Evolutionary conservation across 2,113 vertebrate genomes (phyloP), one percentile per base, ranked within the genome.

Genomic region (Corvus moneduloides): DNA sequence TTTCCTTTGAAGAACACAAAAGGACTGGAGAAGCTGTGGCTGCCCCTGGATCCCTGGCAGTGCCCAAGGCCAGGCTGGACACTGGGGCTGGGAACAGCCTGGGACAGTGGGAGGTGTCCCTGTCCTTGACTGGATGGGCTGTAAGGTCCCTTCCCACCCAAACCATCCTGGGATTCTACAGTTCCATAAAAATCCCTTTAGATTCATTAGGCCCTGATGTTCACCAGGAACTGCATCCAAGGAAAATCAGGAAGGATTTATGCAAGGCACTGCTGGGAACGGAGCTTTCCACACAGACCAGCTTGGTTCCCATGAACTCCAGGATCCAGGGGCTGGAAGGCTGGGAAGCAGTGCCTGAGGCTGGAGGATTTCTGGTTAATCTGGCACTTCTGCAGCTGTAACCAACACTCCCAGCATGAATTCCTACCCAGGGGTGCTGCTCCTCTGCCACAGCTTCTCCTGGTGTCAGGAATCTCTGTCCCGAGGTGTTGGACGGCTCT

Each of bases 381-480:
- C 24, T 37, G 61, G 44, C 27, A 19, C 14, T 78, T 48, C 51
- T 37, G 49, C 1, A n/a, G 58, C 55, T 78, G 33, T 18, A 27
- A 62, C 16, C 82, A 92, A 74, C 74, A 68, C 13, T 22, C 19
- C 19, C 46, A 37, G n/a, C n/a, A 30, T 20, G 2, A 22, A 33
- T 13, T 39, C 48, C 63, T 81, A 81, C 59, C 68, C 55, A 52
- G 44, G 43, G 39, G 19, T 11, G 49, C 63, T 80, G 67, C 2
- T 89, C 23, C 30, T 81, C 35, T 68, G 54, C 64, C 72, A 41
- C 17, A 24, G 10, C 44, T 80, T 30, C 72, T 72, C 37, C 48
- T 35, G 24, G 7, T 9, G 12, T 1, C 0, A 1, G 56, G 26
- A 71, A 44, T 66, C 61, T 72, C 49, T 43, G 22, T n/a, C 46